A percentile compares a stretch with the other conserved stretches of the same genome.
Conservation (phyloP, 2,888 invertebrate genomes). For the Serripes groenlandicus region DNA sequence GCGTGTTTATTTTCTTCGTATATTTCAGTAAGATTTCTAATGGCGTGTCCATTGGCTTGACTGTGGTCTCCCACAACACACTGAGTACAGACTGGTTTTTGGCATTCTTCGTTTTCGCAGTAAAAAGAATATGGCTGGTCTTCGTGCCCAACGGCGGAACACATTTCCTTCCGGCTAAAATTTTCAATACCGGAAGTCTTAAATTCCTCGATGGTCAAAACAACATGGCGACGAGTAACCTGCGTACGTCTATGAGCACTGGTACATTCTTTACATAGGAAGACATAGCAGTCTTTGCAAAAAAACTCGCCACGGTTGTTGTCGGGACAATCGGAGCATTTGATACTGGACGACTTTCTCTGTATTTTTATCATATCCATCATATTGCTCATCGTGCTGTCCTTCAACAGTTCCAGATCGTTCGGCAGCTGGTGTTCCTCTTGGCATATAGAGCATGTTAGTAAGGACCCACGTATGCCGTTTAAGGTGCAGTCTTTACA, state of each 20-base stretch:
- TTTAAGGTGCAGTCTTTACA: conserved; percentile 67
- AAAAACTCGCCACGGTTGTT: conserved; percentile 64
- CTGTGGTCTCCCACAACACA: conserved; percentile 71
- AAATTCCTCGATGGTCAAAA: conserved; percentile 65
- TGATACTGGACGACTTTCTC: conserved; percentile 63
- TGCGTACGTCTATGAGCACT: conserved; percentile 72
- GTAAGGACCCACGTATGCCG: conserved; percentile 48
- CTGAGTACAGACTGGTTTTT: conserved; percentile 70
- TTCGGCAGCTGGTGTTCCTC: conserved; percentile 52
- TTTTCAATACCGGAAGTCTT: conserved; percentile 66
- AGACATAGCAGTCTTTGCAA: conserved; percentile 72
- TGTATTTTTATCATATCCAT: conserved; percentile 72
- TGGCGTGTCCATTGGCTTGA: conserved; percentile 67
- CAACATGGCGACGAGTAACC: conserved; percentile 68
- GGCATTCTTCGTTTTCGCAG: conserved; percentile 67
- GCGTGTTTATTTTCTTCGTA: conserved; percentile 69
- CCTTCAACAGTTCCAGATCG: conserved; percentile 58
- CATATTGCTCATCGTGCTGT: conserved; percentile 69
- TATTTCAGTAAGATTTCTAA: conserved; percentile 68
- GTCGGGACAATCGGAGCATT: conserved; percentile 73
- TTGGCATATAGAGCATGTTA: conserved; percentile 65
- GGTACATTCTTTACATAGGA: conserved; percentile 71
- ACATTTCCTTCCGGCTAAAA: conserved; percentile 71
- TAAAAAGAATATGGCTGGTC: conserved; percentile 73
- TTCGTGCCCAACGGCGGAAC: conserved; percentile 68